Conservation (phyloP, 2,113 vertebrate genomes). For the Podiceps cristatus region DNA sequence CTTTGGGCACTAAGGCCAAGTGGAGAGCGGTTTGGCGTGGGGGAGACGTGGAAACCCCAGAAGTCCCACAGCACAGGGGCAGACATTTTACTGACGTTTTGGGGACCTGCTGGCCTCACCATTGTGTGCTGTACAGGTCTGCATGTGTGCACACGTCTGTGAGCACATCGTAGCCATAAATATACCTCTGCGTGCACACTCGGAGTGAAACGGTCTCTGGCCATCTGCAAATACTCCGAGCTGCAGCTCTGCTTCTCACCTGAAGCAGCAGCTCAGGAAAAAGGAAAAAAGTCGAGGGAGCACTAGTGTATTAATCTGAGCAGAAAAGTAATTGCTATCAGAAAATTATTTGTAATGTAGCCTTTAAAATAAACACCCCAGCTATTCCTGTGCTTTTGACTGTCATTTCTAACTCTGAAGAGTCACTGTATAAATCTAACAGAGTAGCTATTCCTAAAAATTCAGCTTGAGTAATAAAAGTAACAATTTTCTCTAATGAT, state of each 20-base stretch:
- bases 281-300: neutral
- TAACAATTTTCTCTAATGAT: conserved; percentile 68
- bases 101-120: neutral
- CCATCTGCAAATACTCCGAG: neutral
- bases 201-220: neutral
- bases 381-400: conserved; percentile 36
- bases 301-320: neutral
- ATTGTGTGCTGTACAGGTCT: neutral
- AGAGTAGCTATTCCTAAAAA: conserved; percentile 63
- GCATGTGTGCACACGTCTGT: fast-evolving
- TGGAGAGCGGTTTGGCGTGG: neutral
- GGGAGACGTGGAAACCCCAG: neutral
- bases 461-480: conserved; percentile 68
- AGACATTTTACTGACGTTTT: neutral
- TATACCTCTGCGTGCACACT: neutral
- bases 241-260: neutral
- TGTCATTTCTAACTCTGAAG: conserved; percentile 52
- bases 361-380: conserved; percentile 48
- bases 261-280: neutral
- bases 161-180: neutral
- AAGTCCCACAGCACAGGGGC: neutral
- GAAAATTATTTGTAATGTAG: conserved; percentile 41
- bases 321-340: conserved; percentile 28
- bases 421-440: conserved; percentile 60
- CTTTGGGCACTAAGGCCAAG: neutral